Percentiles rank a stretch among this genome's conserved stretches.
These are phyloP conservation scores for Poeciliopsis retropinna DNA, from an alignment of 2,113 vertebrate species.

Conservation along the genomic window DNA sequence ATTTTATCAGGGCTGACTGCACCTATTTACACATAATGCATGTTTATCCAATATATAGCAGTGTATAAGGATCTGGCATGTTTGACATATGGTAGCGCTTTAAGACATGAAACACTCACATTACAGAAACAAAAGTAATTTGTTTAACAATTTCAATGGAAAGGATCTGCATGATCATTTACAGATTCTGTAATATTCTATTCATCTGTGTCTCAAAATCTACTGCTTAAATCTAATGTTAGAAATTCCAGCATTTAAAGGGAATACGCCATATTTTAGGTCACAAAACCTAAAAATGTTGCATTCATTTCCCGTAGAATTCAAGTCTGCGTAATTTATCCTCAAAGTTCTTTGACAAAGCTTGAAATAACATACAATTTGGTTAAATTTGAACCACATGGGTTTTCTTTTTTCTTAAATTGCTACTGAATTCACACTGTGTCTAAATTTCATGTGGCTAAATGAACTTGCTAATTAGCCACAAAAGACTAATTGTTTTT, in stretches of 20 bases:
- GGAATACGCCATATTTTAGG: too few species aligned
- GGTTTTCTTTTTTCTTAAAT: not conserved
- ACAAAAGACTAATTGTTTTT: not conserved
- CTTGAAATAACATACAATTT: too few species aligned
- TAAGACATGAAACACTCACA: not conserved
- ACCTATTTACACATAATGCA: not conserved
- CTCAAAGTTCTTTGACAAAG: too few species aligned
- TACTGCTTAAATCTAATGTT: not conserved
- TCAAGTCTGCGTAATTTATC: too few species aligned
- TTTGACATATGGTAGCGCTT: constrained; percentile 13
- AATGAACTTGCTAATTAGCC: not conserved
- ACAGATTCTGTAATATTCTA: constrained; percentile 2
- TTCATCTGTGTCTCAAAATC: too few species aligned
- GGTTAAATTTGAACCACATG: too few species aligned
- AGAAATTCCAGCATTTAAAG: not conserved
- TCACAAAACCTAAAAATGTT: too few species aligned
- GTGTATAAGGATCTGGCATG: constrained; percentile 13
- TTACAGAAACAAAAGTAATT: constrained; percentile 27
- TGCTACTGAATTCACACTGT: not conserved
- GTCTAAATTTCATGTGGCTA: not conserved
- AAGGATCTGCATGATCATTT: not conserved
- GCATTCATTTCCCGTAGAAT: too few species aligned
- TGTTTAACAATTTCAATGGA: constrained; percentile 11
- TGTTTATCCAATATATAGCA: constrained; percentile 6
- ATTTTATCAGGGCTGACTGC: not conserved